Conservation (phyloP, 2,888 invertebrate species). For the Macrostomum cliftonense region DNA sequence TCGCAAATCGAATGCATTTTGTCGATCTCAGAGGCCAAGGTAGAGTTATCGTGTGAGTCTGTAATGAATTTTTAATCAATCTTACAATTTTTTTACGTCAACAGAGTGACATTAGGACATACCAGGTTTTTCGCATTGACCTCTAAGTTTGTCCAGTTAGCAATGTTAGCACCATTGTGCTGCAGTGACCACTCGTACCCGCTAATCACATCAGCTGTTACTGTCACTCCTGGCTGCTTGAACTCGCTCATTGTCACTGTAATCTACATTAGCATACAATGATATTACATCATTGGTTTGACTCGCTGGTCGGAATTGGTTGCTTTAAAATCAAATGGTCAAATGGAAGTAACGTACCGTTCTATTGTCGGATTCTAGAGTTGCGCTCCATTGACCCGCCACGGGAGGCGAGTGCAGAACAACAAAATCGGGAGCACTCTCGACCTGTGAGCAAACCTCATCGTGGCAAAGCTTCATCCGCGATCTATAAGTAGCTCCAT, state of each 20-base stretch:
- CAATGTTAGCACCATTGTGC: not conserved
- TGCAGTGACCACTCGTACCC: not conserved
- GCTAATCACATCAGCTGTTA: slow-evolving; percentile 1
- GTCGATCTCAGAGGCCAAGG: slow-evolving; percentile 11
- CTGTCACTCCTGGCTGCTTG: not conserved
- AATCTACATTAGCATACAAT: not conserved
- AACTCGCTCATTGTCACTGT: not conserved
- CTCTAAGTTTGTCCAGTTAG: not conserved
- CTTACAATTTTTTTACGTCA: not conserved
- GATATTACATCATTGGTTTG: too few relatives aligned
- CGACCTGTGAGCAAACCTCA: not conserved
- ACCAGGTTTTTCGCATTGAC: not conserved
- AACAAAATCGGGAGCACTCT: not conserved
- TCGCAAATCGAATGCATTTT: slow-evolving; percentile 13
- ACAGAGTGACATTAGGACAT: not conserved
- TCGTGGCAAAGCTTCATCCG: not conserved
- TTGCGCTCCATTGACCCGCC: not conserved
- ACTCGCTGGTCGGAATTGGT: too few relatives aligned
- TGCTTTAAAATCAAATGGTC: too few relatives aligned
- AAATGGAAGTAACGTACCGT: too few relatives aligned
- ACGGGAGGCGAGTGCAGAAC: not conserved
- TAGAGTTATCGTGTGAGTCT: too few relatives aligned
- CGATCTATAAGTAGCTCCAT: too few relatives aligned
- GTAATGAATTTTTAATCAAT: too few relatives aligned
- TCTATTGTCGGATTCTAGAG: too few relatives aligned